Conservation (phyloP, 2,113 vertebrate species). For the Candoia aspera region DNA sequence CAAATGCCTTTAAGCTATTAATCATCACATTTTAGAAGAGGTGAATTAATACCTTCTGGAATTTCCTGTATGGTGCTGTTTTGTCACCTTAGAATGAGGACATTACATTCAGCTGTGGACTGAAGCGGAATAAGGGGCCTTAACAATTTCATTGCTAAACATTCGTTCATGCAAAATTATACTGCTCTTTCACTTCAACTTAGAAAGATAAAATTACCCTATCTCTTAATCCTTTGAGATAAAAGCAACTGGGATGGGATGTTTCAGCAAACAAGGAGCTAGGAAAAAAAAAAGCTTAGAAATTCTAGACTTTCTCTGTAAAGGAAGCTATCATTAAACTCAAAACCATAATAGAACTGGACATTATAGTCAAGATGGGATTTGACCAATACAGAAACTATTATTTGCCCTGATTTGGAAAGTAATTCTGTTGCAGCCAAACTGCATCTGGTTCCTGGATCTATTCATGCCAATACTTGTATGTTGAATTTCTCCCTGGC, state of each 20-base stretch:
- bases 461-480: not conserved
- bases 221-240: not conserved
- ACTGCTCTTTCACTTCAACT: not conserved
- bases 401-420: not conserved
- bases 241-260: not conserved
- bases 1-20: not conserved
- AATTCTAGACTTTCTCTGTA: not conserved
- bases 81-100: not conserved
- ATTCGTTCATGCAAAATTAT: not conserved
- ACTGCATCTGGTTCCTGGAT: not conserved
- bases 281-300: not conserved
- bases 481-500: not conserved
- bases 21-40: slow-evolving; percentile 2
- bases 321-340: not conserved
- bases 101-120: not conserved
- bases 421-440: not conserved
- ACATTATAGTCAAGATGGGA: not conserved
- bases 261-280: not conserved
- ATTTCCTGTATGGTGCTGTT: not conserved
- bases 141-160: not conserved
- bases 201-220: not conserved
- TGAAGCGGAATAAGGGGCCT: not conserved
- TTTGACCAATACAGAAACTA: not conserved
- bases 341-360: not conserved
- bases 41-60: not conserved